Conservation (phyloP, 1,140 invertebrate genomes). For the Sinella curviseta region DNA sequence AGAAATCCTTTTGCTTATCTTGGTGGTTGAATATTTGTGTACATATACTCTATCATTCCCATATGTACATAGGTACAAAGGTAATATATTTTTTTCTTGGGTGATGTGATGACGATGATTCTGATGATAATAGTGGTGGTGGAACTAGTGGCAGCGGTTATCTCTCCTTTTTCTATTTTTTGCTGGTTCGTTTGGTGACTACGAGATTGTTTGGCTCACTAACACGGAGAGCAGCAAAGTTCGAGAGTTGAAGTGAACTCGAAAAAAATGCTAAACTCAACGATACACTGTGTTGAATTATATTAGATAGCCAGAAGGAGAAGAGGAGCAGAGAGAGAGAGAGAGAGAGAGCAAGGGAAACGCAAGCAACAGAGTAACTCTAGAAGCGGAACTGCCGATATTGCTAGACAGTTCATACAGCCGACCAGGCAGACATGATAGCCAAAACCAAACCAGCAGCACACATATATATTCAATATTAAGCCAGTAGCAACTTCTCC, state of each 20-base stretch:
- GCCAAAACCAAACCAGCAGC: background rate
- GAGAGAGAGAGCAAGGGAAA: background rate
- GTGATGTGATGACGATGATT: too few species aligned
- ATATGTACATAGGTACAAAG: too few species aligned
- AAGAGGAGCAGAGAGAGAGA: background rate
- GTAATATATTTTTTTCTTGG: too few species aligned
- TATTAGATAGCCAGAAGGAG: background rate
- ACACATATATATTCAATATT: background rate
- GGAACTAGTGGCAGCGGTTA: background rate
- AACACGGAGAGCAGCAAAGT: background rate
- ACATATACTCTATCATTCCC: too few species aligned
- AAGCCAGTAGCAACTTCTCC: background rate
- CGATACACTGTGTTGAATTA: background rate
- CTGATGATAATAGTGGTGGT: background rate
- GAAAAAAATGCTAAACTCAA: background rate
- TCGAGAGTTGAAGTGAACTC: slow-evolving; percentile 2
- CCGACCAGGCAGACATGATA: too few species aligned
- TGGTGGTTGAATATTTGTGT: too few species aligned
- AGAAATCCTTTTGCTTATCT: too few species aligned
- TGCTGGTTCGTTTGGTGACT: background rate
- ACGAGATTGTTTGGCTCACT: background rate
- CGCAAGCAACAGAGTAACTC: background rate
- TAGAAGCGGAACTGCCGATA: background rate
- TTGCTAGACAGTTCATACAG: too few species aligned
- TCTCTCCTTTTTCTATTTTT: background rate